Conservation (phyloP, 1,140 invertebrate species). For the Penaeus japonicus region DNA sequence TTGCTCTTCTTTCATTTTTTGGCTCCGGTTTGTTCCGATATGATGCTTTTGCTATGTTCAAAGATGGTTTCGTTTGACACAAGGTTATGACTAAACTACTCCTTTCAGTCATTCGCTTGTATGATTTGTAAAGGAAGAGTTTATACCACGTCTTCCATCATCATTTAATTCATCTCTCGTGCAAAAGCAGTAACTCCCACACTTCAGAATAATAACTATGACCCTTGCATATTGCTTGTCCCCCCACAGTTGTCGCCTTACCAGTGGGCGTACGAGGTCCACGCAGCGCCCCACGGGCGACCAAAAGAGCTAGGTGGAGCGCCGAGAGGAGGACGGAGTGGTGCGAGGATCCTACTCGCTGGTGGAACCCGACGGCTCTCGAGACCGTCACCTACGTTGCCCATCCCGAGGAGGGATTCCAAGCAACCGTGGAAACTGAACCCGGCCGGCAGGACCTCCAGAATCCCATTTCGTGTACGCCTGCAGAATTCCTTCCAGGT, state of each 20-base stretch:
- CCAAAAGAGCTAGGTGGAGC: constrained; percentile 19
- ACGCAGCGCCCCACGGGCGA: constrained; percentile 1
- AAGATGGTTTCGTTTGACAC: no score
- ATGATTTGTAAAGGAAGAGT: no score
- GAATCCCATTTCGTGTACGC: no score
- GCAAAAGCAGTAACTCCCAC: no score
- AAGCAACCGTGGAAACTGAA: background rate
- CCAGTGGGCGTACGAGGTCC: constrained; percentile 38
- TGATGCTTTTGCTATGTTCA: no score
- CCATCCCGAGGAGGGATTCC: constrained; percentile 22
- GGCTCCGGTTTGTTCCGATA: no score
- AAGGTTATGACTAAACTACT: no score
- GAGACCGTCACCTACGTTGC: constrained; percentile 32
- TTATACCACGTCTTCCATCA: no score
- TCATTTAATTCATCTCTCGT: no score
- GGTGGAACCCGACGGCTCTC: constrained; percentile 29
- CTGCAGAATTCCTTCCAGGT: background rate
- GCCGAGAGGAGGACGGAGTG: constrained; percentile 19
- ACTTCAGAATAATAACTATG: background rate
- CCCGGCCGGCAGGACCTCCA: background rate
- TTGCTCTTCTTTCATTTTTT: no score
- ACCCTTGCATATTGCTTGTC: background rate
- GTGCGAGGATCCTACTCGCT: constrained; percentile 18
- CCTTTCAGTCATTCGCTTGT: no score
- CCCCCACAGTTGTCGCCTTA: constrained; percentile 17